Conservation (phyloP, 2,797 vertebrate genomes). For the Clarias platycephalus region DNA sequence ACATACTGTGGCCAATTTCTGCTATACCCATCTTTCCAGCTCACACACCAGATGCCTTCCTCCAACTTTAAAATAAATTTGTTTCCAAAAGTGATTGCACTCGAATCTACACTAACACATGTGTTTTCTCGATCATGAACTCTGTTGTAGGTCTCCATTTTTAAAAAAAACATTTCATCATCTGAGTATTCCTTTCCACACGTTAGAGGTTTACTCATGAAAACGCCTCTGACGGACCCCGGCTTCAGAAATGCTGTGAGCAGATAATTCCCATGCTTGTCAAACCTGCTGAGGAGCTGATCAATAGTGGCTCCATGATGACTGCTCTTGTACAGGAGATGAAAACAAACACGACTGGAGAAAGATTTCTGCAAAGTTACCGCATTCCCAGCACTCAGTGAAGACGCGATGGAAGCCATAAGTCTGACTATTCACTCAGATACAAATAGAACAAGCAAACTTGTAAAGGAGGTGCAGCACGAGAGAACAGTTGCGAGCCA, state of each 20-base stretch:
- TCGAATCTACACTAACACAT: not conserved
- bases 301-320: not conserved
- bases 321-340: conserved; percentile 36
- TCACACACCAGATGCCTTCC: not conserved
- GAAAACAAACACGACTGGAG: conserved; percentile 14
- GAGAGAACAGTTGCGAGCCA: not conserved
- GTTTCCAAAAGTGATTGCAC: not conserved
- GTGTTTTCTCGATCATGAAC: no score
- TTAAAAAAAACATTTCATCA: conserved; percentile 20
- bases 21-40: not conserved
- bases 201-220: not conserved
- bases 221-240: not conserved
- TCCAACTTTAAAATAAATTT: not conserved
- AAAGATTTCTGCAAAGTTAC: not conserved
- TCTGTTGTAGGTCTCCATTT: accelerated
- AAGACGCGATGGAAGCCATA: conserved; percentile 38
- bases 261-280: not conserved
- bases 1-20: not conserved
- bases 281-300: conserved; percentile 12
- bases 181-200: not conserved
- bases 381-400: not conserved
- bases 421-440: not conserved
- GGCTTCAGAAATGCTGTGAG: not conserved
- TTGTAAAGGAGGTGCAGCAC: not conserved
- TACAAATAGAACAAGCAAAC: not conserved